Base-by-base conservation (phyloP, 2,797 vertebrate genomes). In the Esox lucius region DNA sequence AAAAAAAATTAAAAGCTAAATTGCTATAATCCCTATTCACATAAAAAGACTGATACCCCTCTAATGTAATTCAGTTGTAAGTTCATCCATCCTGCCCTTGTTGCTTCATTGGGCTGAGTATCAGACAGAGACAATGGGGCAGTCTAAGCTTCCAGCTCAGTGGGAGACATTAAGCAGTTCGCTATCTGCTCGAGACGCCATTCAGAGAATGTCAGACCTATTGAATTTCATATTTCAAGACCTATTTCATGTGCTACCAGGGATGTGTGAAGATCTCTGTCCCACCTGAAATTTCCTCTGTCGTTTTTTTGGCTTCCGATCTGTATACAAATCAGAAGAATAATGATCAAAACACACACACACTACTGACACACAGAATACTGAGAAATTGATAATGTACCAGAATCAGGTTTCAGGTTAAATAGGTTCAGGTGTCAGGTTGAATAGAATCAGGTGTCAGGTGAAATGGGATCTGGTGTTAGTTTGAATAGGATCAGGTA, bases 191-290 rank as follows among this genome's bases (percentile, higher is more conserved):
- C n/a, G 59, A 48, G 66, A 35, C 4, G 49, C 48, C 62, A 67
- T 33, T 26, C 24, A 56, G 22, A 73, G 22, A 65, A 19, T 62
- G 46, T 46, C 31, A 59, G 16, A 53, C 78, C 46, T 24, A 26
- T 75, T 70, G 35, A 76, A 65, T 76, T 65, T 26, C 49, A 64
- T 46, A 76, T 39, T 59, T 66, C n/a, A 68, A 46, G 68, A 53
- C 68, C 46, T 42, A 49, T 48, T 67, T 76, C 6, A 48, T 51
- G 22, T 72, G 35, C 65, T 13, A 35, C 24, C 53, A 64, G 28
- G 46, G 42, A 42, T 64, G 13, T 61, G 56, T 24, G 9, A 61
- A 24, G 9, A 61, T 26, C 22, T 61, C 56, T 12, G 11, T 61
- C 56, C 56, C 22, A 61, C 22, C 61, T 24, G 0, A 4, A 24